Evolutionary conservation across 2,113 vertebrate species (phyloP), one percentile per base, ranked within the genome.

Genomic region (Datnioides undecimradiatus): DNA sequence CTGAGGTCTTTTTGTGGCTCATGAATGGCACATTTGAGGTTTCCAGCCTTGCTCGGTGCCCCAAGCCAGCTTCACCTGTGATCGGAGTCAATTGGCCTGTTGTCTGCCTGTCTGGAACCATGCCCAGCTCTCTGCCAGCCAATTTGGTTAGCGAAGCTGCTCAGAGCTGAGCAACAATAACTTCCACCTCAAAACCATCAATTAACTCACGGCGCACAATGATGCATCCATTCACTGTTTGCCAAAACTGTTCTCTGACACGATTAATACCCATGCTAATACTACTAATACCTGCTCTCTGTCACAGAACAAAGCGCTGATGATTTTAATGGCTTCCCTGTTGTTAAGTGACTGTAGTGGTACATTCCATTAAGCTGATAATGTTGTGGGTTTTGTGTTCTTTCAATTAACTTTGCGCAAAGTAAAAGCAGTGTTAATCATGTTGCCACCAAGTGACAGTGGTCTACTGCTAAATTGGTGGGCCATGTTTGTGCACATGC

Each of bases 61-160:
- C 79, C 73, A 48, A 65, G 85, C 80, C 91, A 82, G 84, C 89
- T 92, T 94, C 92, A 93, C 93, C 93, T 94, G 93, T 91, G 90
- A 68, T 85, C 14, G 76, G 86, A 92, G 92, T 94, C 91, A 94
- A 94, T 92, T 85, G 88, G 80, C 57, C 86, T 84, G 87, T 92
- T 94, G 91, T 92, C 54, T 87, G 88, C 13, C 73, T 23, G 81
- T 46, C 90, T 94, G 93, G 93, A 92, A 73, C 63, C 1, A 17
- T 80, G 90, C 91, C 91, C 89, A 80, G 83, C 60, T 76, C 87
- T 63, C 72, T 58, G 80, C 60, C 74, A 73, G 77, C 79, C 82
- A 81, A 49, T 90, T 91, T 78, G 85, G 80, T 84, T 72, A 83
- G 81, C 27, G 46, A 31, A 58, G 84, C 75, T 23, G 66, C 84